Evolutionary conservation across 2,113 vertebrate species (phyloP).

Genomic region (Pao palembangensis): DNA sequence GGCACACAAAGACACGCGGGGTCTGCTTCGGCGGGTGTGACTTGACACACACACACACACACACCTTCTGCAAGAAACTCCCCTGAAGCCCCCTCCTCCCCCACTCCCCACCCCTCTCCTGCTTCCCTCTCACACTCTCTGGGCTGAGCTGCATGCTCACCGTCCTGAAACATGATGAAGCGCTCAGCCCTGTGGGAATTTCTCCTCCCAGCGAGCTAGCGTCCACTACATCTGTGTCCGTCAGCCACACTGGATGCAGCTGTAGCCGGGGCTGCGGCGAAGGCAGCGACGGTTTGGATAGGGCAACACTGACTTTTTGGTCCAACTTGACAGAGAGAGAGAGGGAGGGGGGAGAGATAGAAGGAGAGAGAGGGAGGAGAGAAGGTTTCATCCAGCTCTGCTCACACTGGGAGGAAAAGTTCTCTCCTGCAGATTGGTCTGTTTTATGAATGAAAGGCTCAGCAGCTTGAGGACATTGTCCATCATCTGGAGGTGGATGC

Average conservation of each 20-base stretch:
- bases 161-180: constrained; percentile 84
- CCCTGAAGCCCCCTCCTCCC: constrained; percentile 28
- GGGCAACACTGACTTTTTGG: constrained; percentile 15
- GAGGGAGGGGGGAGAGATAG: neutral
- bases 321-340: constrained; percentile 18
- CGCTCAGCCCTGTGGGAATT: constrained; percentile 80
- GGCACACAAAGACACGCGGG: neutral
- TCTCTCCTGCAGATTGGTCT: constrained; percentile 17
- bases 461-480: constrained; percentile 53
- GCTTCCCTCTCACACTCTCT: constrained; percentile 37
- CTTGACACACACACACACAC: constrained; percentile 18
- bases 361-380: constrained; percentile 6
- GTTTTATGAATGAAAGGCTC: constrained; percentile 26
- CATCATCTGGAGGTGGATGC: constrained; percentile 11
- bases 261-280: constrained; percentile 30
- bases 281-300: constrained; percentile 10
- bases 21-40: constrained; percentile 15
- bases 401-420: constrained; percentile 39
- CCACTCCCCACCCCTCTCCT: constrained; percentile 28
- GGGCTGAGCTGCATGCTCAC: constrained; percentile 76
- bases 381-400: constrained; percentile 23
- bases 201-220: constrained; percentile 68
- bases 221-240: constrained; percentile 78
- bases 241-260: constrained; percentile 62
- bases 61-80: constrained; percentile 25